These are phyloP conservation scores for Siphonodentalium dalli DNA, from an alignment of 2,888 invertebrate genomes.

Conservation along the genomic window DNA sequence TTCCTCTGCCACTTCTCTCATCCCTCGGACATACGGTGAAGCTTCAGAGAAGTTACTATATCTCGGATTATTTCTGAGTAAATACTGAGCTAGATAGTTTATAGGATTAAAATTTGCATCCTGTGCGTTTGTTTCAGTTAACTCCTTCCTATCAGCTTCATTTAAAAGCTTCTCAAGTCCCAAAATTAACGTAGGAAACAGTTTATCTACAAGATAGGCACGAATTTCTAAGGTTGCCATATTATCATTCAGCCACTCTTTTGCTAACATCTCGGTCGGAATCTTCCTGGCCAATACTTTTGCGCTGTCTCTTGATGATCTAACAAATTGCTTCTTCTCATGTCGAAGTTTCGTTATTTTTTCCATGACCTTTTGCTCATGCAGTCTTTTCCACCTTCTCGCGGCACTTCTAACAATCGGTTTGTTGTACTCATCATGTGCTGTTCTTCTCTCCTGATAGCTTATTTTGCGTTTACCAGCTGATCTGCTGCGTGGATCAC, in stretches of 20 bases:
- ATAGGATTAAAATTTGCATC: slow-evolving; percentile 65
- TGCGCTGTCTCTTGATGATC: slow-evolving; percentile 51
- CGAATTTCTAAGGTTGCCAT: slow-evolving; percentile 58
- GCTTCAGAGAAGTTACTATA: slow-evolving; percentile 64
- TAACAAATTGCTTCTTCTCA: slow-evolving; percentile 50
- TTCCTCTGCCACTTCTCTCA: slow-evolving; percentile 59
- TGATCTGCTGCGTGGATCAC: too few relatives aligned
- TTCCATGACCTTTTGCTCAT: slow-evolving; percentile 61
- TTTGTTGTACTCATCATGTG: slow-evolving; percentile 38
- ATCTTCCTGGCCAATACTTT: slow-evolving; percentile 57
- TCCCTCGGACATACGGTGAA: slow-evolving; percentile 62
- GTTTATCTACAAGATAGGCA: slow-evolving; percentile 60
- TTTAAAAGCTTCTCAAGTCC: slow-evolving; percentile 64
- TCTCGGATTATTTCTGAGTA: slow-evolving; percentile 65
- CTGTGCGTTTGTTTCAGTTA: slow-evolving; percentile 46
- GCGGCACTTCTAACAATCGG: slow-evolving; percentile 52
- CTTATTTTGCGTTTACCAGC: background rate
- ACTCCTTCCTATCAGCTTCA: slow-evolving; percentile 57
- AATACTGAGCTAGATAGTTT: slow-evolving; percentile 63
- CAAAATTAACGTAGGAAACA: slow-evolving; percentile 63
- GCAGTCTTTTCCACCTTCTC: slow-evolving; percentile 54
- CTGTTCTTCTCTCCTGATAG: slow-evolving; percentile 22
- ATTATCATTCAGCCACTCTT: slow-evolving; percentile 59
- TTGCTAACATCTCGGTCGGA: slow-evolving; percentile 60
- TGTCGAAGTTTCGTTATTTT: slow-evolving; percentile 53